Conservation (phyloP, 2,113 vertebrate genomes). For the Dicerorhinus sumatrensis region DNA sequence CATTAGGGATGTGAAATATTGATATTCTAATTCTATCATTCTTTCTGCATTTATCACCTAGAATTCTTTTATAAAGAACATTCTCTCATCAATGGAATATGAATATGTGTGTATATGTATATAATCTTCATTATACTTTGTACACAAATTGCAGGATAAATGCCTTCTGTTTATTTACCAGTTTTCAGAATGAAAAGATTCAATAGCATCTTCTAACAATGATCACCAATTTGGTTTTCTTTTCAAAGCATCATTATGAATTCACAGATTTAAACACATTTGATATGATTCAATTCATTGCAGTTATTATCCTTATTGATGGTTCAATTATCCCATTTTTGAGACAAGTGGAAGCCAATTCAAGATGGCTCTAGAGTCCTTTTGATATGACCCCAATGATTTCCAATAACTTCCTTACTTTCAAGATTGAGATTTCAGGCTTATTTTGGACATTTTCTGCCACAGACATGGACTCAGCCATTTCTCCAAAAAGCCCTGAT, state of each 20-base stretch:
- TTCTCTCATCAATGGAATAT: neutral
- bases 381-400: neutral
- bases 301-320: neutral
- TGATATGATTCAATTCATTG: neutral
- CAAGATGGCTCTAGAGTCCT: neutral
- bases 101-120: neutral
- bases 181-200: neutral
- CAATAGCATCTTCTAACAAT: neutral
- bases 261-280: neutral
- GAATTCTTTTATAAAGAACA: neutral
- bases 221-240: neutral
- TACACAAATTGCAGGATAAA: neutral
- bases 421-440: neutral
- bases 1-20: neutral
- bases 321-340: neutral
- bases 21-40: neutral
- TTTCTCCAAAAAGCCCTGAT: neutral
- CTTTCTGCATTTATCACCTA: neutral
- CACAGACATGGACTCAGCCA: neutral
- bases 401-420: constrained; percentile 10
- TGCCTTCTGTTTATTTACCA: neutral
- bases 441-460: neutral
- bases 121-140: neutral
- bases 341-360: neutral
- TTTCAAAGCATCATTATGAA: neutral